Conservation (phyloP, 2,888 invertebrate genomes). For the Caradrina clavipalpis region DNA sequence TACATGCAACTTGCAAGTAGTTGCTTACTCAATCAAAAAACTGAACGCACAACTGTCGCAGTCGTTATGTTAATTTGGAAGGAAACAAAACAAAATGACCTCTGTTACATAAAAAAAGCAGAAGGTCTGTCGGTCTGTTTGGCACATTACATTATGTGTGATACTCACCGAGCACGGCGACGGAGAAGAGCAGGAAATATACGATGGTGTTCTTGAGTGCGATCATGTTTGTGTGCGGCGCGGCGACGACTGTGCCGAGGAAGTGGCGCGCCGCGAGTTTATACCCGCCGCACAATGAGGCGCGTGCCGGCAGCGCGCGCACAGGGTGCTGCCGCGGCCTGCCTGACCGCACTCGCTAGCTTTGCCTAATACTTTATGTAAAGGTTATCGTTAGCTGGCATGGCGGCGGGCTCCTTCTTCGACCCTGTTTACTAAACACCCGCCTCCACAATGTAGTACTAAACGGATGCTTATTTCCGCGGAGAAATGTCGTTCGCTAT, state of each 20-base stretch:
- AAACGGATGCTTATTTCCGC: slow-evolving; percentile 38
- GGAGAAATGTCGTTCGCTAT: background rate
- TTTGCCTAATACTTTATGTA: background rate
- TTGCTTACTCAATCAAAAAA: background rate
- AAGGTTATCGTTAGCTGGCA: slow-evolving; percentile 18
- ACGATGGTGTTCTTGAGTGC: slow-evolving; percentile 70
- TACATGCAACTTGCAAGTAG: background rate
- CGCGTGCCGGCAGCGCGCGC: slow-evolving; percentile 3
- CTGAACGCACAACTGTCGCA: background rate
- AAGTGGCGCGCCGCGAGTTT: slow-evolving; percentile 64
- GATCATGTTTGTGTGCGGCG: slow-evolving; percentile 64
- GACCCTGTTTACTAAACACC: slow-evolving; percentile 47
- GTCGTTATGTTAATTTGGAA: background rate
- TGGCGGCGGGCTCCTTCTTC: slow-evolving; percentile 1
- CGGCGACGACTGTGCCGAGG: slow-evolving; percentile 38
- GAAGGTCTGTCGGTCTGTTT: no score
- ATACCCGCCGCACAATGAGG: slow-evolving; percentile 60
- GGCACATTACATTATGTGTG: background rate
- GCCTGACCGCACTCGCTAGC: background rate
- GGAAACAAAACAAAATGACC: background rate
- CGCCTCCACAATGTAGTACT: slow-evolving; percentile 17
- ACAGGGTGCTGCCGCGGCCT: slow-evolving; percentile 54
- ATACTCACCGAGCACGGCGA: slow-evolving; percentile 76
- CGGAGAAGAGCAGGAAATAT: slow-evolving; percentile 78
- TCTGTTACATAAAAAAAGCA: background rate